Conservation (phyloP, 2,888 invertebrate species). For the Nemotelus pantherinus region DNA sequence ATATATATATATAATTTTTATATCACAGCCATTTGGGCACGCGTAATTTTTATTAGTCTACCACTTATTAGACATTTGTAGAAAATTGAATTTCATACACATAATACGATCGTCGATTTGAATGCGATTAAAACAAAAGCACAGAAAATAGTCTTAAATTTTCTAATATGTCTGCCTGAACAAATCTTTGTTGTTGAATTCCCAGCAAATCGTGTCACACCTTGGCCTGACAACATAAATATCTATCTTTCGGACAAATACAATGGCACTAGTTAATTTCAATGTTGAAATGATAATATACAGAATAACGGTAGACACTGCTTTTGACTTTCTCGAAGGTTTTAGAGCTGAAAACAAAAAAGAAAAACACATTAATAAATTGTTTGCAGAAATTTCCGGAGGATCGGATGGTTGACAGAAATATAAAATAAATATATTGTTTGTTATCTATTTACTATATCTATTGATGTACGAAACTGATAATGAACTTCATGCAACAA, state of each 20-base stretch:
- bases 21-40: slow-evolving; percentile 44
- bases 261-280: slow-evolving; percentile 27
- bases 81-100: too few relatives aligned
- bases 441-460: not conserved
- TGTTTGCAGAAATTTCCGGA: not conserved
- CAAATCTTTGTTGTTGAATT: too few relatives aligned
- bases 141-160: too few relatives aligned
- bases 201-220: too few relatives aligned
- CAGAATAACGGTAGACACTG: too few relatives aligned
- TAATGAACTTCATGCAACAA: not conserved
- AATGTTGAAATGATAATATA: not conserved
- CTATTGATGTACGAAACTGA: too few relatives aligned
- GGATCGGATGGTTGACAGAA: not conserved
- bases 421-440: not conserved
- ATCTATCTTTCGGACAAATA: not conserved
- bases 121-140: not conserved
- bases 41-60: not conserved
- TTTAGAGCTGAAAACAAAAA: slow-evolving; percentile 15
- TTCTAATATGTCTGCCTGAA: too few relatives aligned
- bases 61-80: too few relatives aligned
- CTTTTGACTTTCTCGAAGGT: too few relatives aligned
- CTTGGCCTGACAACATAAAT: too few relatives aligned
- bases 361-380: not conserved
- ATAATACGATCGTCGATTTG: not conserved
- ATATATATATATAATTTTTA: slow-evolving; percentile 10